Evolutionary conservation across 1,140 invertebrate species (phyloP).

Genomic region (Platyura marginata): DNA sequence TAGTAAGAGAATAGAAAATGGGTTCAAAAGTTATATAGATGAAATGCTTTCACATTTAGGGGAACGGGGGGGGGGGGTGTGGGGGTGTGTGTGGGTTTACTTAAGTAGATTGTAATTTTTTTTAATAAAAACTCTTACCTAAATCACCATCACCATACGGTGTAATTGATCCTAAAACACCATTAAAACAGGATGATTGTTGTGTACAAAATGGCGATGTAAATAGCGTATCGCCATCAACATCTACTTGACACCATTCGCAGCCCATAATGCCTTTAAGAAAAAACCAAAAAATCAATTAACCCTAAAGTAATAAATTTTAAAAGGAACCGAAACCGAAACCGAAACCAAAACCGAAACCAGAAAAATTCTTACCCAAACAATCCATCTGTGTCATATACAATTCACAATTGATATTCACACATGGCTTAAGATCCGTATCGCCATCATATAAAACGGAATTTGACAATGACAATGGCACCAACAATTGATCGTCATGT

Average conservation of each 20-base stretch:
- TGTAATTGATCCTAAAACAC: slow-evolving; percentile 58
- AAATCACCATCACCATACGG: slow-evolving; percentile 57
- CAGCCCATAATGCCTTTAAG: slow-evolving; percentile 74
- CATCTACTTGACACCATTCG: slow-evolving; percentile 75
- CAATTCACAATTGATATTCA: slow-evolving; percentile 62
- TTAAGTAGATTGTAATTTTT: too few relatives aligned
- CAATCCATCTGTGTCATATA: slow-evolving; percentile 55
- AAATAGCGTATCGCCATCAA: slow-evolving; percentile 50
- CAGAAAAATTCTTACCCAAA: too few relatives aligned
- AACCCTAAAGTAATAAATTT: too few relatives aligned
- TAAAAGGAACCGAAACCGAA: too few relatives aligned
- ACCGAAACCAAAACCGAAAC: too few relatives aligned
- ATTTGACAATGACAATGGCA: neutral
- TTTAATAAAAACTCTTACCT: slow-evolving; percentile 29
- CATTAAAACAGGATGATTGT: slow-evolving; percentile 66
- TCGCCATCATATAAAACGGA: neutral
- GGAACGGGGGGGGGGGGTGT: too few relatives aligned
- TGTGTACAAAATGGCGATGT: slow-evolving; percentile 57
- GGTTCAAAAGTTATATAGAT: too few relatives aligned
- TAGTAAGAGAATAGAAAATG: too few relatives aligned
- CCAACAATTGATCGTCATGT: neutral
- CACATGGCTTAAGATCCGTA: slow-evolving; percentile 26
- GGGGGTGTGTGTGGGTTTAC: too few relatives aligned
- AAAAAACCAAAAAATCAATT: too few relatives aligned
- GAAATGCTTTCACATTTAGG: neutral